Evolutionary conservation across 1,140 invertebrate species (phyloP).

Genomic region (Branchinecta lindahli): DNA sequence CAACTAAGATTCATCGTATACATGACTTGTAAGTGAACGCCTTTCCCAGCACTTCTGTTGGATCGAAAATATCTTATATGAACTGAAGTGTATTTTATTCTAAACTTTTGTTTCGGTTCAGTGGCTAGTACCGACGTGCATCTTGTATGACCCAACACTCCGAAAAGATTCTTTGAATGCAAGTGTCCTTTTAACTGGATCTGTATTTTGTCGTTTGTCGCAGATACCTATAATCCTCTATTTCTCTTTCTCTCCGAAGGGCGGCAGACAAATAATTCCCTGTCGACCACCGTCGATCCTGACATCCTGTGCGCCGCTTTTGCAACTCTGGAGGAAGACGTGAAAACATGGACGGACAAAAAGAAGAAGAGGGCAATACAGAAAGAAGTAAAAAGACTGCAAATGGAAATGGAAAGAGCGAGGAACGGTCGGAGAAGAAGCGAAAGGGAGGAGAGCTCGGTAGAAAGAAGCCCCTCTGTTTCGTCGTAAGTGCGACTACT

Average conservation of each 20-base stretch:
- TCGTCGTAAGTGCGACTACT: not conserved
- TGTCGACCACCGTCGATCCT: conserved; percentile 62
- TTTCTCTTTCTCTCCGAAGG: conserved; percentile 13
- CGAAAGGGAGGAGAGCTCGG: not conserved
- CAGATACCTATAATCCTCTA: not conserved
- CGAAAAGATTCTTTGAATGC: no score
- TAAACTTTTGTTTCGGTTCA: no score
- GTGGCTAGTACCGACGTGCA: no score
- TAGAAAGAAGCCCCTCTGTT: not conserved
- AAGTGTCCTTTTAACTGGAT: no score
- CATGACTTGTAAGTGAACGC: no score
- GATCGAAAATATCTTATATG: no score
- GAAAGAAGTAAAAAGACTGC: conserved; percentile 23
- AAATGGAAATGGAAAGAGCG: conserved; percentile 24
- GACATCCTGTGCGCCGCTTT: conserved; percentile 46
- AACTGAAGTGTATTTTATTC: no score
- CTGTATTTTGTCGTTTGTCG: no score
- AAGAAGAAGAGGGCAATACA: conserved; percentile 19
- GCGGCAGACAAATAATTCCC: conserved; percentile 69
- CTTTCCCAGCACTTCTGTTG: no score
- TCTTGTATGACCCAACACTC: no score
- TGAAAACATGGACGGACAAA: not conserved
- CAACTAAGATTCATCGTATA: no score
- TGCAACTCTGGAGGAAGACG: not conserved
- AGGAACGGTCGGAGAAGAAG: not conserved